A percentile compares a stretch with the other conserved stretches of the same genome.
These are phyloP conservation scores for Pangasius krempfi DNA, from an alignment of 2,797 vertebrate genomes.

Conservation along the genomic window DNA sequence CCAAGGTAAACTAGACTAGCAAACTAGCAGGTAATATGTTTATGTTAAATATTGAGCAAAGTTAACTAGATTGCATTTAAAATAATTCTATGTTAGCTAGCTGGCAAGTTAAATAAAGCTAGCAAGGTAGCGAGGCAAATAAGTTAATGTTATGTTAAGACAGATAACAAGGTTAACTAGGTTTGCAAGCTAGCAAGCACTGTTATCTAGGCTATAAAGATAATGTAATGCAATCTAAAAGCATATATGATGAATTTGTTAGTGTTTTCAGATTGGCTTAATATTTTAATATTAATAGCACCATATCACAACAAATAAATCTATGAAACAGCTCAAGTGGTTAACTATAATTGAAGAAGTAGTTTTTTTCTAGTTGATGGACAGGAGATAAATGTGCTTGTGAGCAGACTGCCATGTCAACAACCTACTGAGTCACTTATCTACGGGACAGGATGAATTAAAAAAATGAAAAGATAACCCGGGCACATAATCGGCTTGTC, in stretches of 20 bases:
- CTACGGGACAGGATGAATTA: not conserved
- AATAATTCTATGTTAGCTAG: not conserved
- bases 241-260: not conserved
- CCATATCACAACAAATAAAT: constrained; percentile 3
- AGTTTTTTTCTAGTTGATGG: not conserved
- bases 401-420: not conserved
- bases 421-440: not conserved
- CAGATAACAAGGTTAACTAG: not conserved
- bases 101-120: not conserved
- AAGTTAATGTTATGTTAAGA: not conserved
- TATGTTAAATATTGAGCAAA: not conserved
- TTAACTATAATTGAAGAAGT: not conserved
- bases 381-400: not conserved
- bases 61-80: not conserved
- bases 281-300: not conserved
- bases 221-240: not conserved
- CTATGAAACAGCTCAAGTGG: not conserved
- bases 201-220: not conserved
- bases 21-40: not conserved
- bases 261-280: not conserved
- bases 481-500: constrained; percentile 1
- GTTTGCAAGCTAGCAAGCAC: not conserved
- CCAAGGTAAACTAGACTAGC: no score
- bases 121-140: not conserved
- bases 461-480: not conserved